Base-by-base conservation (phyloP, 2,797 vertebrate genomes). In the Betta splendens region DNA sequence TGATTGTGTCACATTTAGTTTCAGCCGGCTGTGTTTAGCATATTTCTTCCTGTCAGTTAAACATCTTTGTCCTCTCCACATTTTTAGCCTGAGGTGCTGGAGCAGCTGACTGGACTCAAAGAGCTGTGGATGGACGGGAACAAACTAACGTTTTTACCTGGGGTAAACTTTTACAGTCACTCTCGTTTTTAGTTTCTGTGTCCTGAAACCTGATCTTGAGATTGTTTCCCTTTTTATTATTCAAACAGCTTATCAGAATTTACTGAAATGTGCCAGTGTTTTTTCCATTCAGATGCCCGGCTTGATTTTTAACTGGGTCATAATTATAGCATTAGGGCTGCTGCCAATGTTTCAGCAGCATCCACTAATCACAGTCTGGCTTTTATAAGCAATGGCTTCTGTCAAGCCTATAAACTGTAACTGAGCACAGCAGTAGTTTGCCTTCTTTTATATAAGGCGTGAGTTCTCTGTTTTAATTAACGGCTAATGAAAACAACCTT, bases 91-190 rank as follows among this genome's bases (percentile, higher is more conserved):
- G 96, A 98, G 93, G 97, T 98, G 79, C 82, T 99, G 91, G 96
- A 98, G 90, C 95, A 98, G 84, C 91, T 98, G 81, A 93, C 88
- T 72, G 94, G 94, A 80, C 90, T 98, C 85, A 98, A 93, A 88
- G 97, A 99, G 86, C 94, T 98, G 85, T 99, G 97, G 97, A 95
- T 98, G 88, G 97, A 98, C 57, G 95, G 95, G 68, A 99, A 99
- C 86, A 94, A 94, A 85, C 89, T 99, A 83, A 94, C 95, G 5
- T 93, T 94, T 90, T 89, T 99, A 88, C 97, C 97, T 33, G 95
- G 95, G 93, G 97, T 99, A 94, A 83, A 88, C 89, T 72, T 43
- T 33, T n/a, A 39, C 16, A 32, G 16, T 45, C 33, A 5, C 31
- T n/a, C 9, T 8, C 35, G 32, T 7, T 33, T 13, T 40, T n/a